Base-by-base conservation (phyloP, 2,113 vertebrate species). In the Henicopernis longicauda region DNA sequence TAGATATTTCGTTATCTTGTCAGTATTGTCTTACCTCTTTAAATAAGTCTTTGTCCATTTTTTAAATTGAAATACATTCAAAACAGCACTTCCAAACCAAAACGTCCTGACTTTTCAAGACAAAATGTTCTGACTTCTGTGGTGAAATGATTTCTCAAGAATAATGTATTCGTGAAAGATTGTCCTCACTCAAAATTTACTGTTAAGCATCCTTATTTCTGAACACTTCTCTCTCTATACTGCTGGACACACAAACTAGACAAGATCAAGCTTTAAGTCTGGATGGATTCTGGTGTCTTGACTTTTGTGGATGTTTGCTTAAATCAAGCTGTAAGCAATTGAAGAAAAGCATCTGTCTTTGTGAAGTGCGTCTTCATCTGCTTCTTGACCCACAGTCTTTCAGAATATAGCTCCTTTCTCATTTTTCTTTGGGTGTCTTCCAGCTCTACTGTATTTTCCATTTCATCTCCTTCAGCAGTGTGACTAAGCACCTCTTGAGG, bases 401-500 rank as follows among this genome's bases (percentile, higher is more conserved):
- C 72, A 61, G 67, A 73, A 52, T 83, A 45, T 10, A 80, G 34
- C 47, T 88, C 38, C 22, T 82, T 65, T 81, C 47, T 70, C 34
- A 12, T 69, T 62, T 86, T 67, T 16, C 9, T 50, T 49, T 54
- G 70, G n/a, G 27, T 66, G 22, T 44, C 54, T 84, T 76, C 62
- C 66, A 73, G 40, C 38, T 55, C 47, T 79, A 47, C 49, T 79
- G n/a, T 65, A 47, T 82, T 92, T 92, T 86, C 89, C n/a, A 44
- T 79, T 86, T 92, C n/a, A 72, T 78, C 38, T 89, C 44, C 89
- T 79, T 70, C 40, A n/a, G 54, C 55, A 89, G 23, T 49, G 66
- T 95, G 66, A 74, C 92, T 94, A 76, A 86, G 65, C 62, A 85
- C 34, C 84, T 76, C 79, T 70, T 70, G 94, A 89, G 69, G 63